Base-by-base conservation (phyloP, 1,140 invertebrate genomes). In the Aradophagus sp. region DNA sequence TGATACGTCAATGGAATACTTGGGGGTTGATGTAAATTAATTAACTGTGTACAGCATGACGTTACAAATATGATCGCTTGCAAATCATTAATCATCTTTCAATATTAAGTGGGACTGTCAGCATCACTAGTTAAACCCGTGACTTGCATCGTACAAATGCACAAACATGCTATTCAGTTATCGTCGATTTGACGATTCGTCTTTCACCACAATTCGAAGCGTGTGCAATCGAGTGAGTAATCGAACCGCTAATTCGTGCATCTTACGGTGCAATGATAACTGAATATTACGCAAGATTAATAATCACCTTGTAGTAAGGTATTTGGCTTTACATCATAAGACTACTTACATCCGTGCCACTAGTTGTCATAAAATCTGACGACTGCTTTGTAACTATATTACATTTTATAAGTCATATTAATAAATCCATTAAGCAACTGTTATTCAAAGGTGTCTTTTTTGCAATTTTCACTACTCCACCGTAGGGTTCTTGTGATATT, bases 341-440 rank as follows among this genome's bases (percentile, higher is more conserved):
- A 70, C 70, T 48, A 67, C 23, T 47, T 61, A 61, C 34, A 55
- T 39, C 52, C 19, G 52, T 77, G 53, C 62, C 59, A 69, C 58
- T 35, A 32, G 66, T 70, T 50, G 44, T 29, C 8, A 7, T 52
- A 42, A 70, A 8, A 71, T 55, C 44, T 68, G 59, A 50, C 38
- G 67, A 45, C 62, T 73, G 59, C 56, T 66, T 77, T 71, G 55
- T 77, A 67, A 73, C 71, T 80, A 75, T 79, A 76, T 47, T 75
- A 77, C 65, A 78, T 83, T 83, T 83, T 83, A 72, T 81, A 83
- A 77, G 63, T 74, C 36, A 73, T 62, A 67, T 53, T 73, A 76
- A 81, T 80, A 80, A 82, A 81, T 69, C 70, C 65, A 78, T 75
- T 71, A 78, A 73, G 81, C 79, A 81, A 79, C 48, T 72, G 48